Conservation (phyloP, 2,113 vertebrate species). For the Arvicanthis niloticus region DNA sequence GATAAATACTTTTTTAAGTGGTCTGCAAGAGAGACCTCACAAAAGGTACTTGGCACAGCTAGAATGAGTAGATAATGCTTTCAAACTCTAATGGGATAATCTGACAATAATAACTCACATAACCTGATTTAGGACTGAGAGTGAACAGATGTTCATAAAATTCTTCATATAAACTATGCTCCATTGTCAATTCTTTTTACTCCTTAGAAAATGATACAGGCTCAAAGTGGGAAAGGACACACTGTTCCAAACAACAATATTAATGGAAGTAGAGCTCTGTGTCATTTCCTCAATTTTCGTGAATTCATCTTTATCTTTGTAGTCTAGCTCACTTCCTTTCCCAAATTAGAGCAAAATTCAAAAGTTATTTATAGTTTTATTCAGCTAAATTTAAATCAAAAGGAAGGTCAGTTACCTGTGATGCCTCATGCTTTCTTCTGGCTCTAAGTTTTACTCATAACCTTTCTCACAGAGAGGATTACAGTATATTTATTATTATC, state of each 20-base stretch:
- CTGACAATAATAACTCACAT: neutral
- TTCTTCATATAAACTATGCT: neutral
- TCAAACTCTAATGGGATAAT: neutral
- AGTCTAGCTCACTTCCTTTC: constrained; percentile 71
- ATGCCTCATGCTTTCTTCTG: neutral
- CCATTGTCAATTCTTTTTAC: neutral
- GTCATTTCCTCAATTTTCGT: constrained; percentile 59
- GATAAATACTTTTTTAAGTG: neutral
- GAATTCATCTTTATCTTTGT: constrained; percentile 71
- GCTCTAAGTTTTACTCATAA: neutral
- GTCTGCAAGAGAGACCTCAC: constrained; percentile 35
- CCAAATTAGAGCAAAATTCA: constrained; percentile 65
- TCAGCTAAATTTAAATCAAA: constrained; percentile 71
- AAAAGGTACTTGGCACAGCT: neutral
- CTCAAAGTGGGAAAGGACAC: constrained; percentile 65
- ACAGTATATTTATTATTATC: neutral
- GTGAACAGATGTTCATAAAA: neutral
- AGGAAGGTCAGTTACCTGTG: constrained; percentile 28
- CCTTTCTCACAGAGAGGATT: neutral
- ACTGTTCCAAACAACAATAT: constrained; percentile 79
- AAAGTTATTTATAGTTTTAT: constrained; percentile 70
- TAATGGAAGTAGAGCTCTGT: constrained; percentile 69
- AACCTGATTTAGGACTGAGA: neutral
- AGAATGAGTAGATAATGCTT: neutral
- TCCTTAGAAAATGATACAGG: constrained; percentile 19